Conservation (phyloP, 2,888 invertebrate species). For the Sesia bembeciformis region DNA sequence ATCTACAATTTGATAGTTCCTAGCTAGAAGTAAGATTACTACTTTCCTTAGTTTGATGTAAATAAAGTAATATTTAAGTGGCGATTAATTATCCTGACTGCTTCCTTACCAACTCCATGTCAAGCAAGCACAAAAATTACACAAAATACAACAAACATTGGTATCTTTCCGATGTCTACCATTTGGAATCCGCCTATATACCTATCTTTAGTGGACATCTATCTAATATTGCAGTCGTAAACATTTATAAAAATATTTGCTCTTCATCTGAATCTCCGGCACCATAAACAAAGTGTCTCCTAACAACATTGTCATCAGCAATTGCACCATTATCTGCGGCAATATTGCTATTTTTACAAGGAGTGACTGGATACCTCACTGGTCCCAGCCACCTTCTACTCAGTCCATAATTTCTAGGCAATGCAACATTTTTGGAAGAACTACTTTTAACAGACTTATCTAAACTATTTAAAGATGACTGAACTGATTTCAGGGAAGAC, state of each 20-base stretch:
- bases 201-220: no score
- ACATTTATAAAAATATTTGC: constrained; percentile 76
- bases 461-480: constrained; percentile 50
- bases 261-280: constrained; percentile 76
- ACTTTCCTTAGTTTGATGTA: no score
- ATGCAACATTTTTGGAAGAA: constrained; percentile 57
- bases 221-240: constrained; percentile 1
- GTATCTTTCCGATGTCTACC: no score
- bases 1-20: no score
- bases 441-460: constrained; percentile 46
- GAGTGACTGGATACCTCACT: constrained; percentile 78
- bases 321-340: constrained; percentile 36
- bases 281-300: constrained; percentile 64
- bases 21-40: no score
- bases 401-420: constrained; percentile 75
- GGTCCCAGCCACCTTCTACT: constrained; percentile 77
- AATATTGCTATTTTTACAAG: constrained; percentile 63
- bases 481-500: constrained; percentile 54
- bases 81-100: no score
- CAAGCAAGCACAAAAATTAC: no score
- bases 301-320: constrained; percentile 43
- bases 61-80: no score
- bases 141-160: no score
- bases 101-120: no score
- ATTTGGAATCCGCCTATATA: no score